Percentiles rank a stretch among this genome's conserved stretches.
Conservation (phyloP, 2,888 invertebrate genomes). For the Volucella inanis region DNA sequence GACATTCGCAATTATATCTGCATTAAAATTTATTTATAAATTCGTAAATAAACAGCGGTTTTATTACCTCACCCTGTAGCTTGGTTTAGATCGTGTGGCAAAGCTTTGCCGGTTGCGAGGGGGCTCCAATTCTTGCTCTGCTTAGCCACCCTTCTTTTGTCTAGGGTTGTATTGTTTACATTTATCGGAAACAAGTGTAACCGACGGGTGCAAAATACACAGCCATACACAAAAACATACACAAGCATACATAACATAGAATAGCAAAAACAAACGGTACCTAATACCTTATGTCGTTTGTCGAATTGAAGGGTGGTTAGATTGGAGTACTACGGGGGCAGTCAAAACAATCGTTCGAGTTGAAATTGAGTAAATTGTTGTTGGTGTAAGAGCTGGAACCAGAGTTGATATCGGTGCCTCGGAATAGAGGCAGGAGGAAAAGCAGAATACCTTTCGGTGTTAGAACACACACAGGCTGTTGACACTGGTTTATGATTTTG, state of each 20-base stretch:
- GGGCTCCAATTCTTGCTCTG: background rate
- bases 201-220: slow-evolving; percentile 31
- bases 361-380: slow-evolving; percentile 53
- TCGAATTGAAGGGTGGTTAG: background rate
- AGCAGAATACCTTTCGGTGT: background rate
- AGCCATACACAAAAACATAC: background rate
- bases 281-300: too few relatives aligned
- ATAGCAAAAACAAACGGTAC: too few relatives aligned
- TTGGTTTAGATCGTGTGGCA: slow-evolving; percentile 51
- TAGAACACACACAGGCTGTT: slow-evolving; percentile 43
- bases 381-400: slow-evolving; percentile 8
- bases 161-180: slow-evolving; percentile 58
- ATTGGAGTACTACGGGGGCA: slow-evolving; percentile 21
- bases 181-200: slow-evolving; percentile 65
- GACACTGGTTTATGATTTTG: slow-evolving; percentile 66
- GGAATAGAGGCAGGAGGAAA: background rate
- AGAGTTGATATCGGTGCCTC: too few relatives aligned
- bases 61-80: slow-evolving; percentile 71
- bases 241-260: background rate
- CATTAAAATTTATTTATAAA: slow-evolving; percentile 75
- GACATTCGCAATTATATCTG: slow-evolving; percentile 75
- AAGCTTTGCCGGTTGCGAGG: background rate
- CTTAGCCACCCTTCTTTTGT: background rate
- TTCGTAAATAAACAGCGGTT: slow-evolving; percentile 75
- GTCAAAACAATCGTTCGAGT: slow-evolving; percentile 58